A percentile compares a stretch with the other conserved stretches of the same genome.
Conservation (phyloP, 2,113 vertebrate genomes). For the Burhinus oedicnemus region DNA sequence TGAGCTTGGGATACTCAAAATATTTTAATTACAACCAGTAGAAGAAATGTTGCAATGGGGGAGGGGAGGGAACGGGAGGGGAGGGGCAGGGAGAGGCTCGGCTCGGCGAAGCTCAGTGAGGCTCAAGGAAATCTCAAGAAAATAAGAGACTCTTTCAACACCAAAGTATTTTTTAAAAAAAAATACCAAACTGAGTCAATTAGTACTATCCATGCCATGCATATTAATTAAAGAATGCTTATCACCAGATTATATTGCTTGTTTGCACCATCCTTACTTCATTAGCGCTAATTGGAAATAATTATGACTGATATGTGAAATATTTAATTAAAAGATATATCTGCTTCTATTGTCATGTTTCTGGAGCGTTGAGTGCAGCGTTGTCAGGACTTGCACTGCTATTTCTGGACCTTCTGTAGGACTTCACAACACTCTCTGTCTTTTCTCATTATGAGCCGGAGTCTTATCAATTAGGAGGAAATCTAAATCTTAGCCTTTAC, state of each 20-base stretch:
- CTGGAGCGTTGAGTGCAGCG: neutral
- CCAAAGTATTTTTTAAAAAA: neutral
- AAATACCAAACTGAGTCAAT: neutral
- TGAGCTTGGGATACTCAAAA: neutral
- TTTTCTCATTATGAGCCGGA: neutral
- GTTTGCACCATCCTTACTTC: slow-evolving; percentile 38
- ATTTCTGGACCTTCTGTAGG: neutral
- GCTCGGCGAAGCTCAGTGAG: neutral
- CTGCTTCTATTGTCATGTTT: neutral
- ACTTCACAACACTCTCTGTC: neutral
- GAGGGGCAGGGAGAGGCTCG: too few relatives aligned
- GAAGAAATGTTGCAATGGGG: neutral
- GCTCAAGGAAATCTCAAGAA: neutral
- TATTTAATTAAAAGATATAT: slow-evolving; percentile 55
- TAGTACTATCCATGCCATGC: neutral
- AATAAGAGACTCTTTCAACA: neutral
- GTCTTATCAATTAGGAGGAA: neutral
- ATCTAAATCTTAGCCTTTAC: neutral
- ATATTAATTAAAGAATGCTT: slow-evolving; percentile 49
- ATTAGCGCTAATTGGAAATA: slow-evolving; percentile 49
- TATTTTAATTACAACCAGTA: neutral
- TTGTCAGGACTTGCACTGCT: neutral
- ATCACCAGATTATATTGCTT: slow-evolving; percentile 44
- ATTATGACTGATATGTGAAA: slow-evolving; percentile 27
- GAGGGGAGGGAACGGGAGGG: too few relatives aligned